These are phyloP conservation scores for Phylloscopus trochiloides DNA, from an alignment of 2,113 vertebrate species.

Conservation along the genomic window DNA sequence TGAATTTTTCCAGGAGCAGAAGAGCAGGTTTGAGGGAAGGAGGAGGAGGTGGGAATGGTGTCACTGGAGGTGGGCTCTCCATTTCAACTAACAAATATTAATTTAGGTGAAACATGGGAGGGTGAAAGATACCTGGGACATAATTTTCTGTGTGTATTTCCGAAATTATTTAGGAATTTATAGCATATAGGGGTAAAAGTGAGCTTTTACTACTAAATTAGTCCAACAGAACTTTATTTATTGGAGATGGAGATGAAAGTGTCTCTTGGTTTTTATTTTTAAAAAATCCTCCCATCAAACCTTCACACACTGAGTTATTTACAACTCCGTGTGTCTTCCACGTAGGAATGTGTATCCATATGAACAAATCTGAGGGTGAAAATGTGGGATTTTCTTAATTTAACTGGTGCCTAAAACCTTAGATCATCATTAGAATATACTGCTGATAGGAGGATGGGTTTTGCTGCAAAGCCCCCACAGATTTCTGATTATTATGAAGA, in stretches of 20 bases:
- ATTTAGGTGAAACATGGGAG: not conserved
- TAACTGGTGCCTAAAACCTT: not conserved
- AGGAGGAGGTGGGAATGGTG: not conserved
- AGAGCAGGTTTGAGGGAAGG: not conserved
- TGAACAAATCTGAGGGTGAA: not conserved
- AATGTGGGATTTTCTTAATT: not conserved
- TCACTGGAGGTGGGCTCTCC: not conserved
- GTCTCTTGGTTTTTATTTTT: not conserved
- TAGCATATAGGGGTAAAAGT: not conserved
- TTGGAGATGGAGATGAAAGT: not conserved
- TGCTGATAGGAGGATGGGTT: not conserved
- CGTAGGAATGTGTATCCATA: accelerated
- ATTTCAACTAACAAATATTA: not conserved
- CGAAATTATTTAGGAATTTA: not conserved
- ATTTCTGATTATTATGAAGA: not conserved
- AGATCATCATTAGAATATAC: not conserved
- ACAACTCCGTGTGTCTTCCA: accelerated
- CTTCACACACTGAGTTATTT: not conserved
- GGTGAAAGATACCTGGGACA: not conserved
- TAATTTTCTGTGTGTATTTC: not conserved
- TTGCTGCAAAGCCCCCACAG: not conserved
- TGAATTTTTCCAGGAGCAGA: not conserved
- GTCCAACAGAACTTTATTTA: not conserved
- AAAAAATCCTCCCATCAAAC: not conserved
- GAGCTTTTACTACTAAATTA: not conserved